phyloP scores from a whole-genome alignment of 2,888 invertebrate genomes.

The Drymonia ruficornis region DNA sequence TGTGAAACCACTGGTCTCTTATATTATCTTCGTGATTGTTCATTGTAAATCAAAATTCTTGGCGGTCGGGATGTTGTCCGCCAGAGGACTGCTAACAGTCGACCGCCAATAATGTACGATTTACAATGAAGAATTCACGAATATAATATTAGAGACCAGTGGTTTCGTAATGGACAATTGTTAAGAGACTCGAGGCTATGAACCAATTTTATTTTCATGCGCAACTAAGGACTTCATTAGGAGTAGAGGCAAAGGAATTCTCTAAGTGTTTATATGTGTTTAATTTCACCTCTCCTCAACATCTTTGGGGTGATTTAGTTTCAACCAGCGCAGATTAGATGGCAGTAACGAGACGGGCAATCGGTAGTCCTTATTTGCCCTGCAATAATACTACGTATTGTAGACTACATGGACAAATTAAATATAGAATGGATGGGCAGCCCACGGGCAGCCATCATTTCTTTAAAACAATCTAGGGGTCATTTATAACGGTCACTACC shows the following conservation, averaged over 20 bases:
- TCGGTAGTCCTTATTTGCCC: constrained; percentile 73
- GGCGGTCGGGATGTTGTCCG: no score
- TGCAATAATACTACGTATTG: constrained; percentile 64
- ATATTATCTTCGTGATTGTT: no score
- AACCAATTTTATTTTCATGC: constrained; percentile 42
- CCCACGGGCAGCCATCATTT: constrained; percentile 1
- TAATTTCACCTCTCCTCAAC: constrained; percentile 66
- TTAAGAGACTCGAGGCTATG: no score
- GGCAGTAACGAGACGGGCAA: constrained; percentile 78
- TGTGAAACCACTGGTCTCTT: no score
- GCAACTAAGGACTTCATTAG: constrained; percentile 48
- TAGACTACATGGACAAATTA: constrained; percentile 33
- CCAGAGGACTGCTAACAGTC: no score
- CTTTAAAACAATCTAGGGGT: background rate
- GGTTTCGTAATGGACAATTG: no score
- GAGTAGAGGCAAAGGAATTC: constrained; percentile 42
- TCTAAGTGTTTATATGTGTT: constrained; percentile 56
- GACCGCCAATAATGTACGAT: no score
- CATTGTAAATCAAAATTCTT: no score
- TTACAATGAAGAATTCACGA: no score
- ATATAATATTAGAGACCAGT: no score
- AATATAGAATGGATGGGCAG: no score
- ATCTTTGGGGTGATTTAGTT: constrained; percentile 54
- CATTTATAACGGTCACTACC: background rate
- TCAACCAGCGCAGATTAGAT: constrained; percentile 72